Evolutionary conservation across 2,888 invertebrate species (phyloP).

Genomic region (Tolmerus cingulatus): DNA sequence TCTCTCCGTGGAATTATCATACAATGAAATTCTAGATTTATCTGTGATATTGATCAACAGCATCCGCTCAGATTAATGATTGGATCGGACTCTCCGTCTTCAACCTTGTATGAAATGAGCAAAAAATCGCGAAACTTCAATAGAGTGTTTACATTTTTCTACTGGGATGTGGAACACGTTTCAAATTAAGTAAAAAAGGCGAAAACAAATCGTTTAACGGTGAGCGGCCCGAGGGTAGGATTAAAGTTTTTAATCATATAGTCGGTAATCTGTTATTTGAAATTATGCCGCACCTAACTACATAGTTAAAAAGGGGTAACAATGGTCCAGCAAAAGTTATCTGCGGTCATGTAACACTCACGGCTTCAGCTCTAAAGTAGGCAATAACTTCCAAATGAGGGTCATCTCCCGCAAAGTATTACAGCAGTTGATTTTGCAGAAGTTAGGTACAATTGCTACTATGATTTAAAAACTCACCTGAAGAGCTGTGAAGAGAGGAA

Average conservation of each 20-base stretch:
- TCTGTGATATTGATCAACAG: conserved; percentile 7
- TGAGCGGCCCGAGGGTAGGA: background rate
- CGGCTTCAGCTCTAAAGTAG: background rate
- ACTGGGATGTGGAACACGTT: conserved; percentile 3
- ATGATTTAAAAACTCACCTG: conserved; percentile 69
- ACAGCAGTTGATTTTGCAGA: background rate
- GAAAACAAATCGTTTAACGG: background rate
- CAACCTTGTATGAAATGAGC: background rate
- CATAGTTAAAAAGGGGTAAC: background rate
- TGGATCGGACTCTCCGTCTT: background rate
- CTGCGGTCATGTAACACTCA: background rate
- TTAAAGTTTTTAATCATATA: background rate
- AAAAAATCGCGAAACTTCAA: conserved; percentile 6
- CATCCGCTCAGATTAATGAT: background rate
- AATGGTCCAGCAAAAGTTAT: background rate
- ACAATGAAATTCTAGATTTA: conserved; percentile 9
- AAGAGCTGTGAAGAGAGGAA: conserved; percentile 88
- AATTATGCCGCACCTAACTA: background rate
- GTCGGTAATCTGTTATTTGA: background rate
- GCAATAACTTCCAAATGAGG: background rate
- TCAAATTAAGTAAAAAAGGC: background rate
- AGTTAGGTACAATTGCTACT: background rate
- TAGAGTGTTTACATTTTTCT: background rate
- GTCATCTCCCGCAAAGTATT: background rate
- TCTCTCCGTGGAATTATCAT: conserved; percentile 20